A percentile compares a stretch with the other conserved stretches of the same genome.
These are phyloP conservation scores for Trisateles emortualis DNA, from an alignment of 2,888 invertebrate genomes.

Conservation along the genomic window DNA sequence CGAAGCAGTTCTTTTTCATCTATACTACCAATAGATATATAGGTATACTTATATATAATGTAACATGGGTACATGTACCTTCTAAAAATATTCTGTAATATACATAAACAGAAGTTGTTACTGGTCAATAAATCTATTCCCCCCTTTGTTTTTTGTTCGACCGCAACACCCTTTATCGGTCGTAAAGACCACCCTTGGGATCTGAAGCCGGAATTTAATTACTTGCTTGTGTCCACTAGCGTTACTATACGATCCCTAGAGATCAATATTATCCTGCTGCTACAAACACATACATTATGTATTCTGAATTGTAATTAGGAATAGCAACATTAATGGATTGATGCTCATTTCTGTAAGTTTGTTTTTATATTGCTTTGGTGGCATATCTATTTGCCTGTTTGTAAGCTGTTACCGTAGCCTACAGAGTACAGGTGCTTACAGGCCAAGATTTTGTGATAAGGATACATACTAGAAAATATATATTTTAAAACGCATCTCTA, in stretches of 20 bases:
- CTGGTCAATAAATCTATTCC: conserved; percentile 35
- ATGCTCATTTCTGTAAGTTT: no score
- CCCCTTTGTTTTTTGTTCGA: conserved; percentile 62
- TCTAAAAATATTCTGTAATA: conserved; percentile 23
- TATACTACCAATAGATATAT: neutral
- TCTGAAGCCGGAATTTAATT: conserved; percentile 74
- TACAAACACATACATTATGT: conserved; percentile 6
- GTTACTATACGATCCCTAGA: conserved; percentile 41
- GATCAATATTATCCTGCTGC: conserved; percentile 41
- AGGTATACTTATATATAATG: neutral
- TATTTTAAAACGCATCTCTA: no score
- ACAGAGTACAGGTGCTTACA: no score
- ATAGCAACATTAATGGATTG: no score
- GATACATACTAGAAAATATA: no score
- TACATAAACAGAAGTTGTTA: conserved; percentile 16
- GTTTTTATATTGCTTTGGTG: no score
- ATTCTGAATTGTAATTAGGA: neutral
- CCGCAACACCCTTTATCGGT: conserved; percentile 51
- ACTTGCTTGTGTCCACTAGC: conserved; percentile 64
- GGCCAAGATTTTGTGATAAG: no score
- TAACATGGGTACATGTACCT: neutral
- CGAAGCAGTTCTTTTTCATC: no score
- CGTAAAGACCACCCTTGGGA: conserved; percentile 57
- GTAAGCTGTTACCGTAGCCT: no score
- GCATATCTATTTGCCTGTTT: no score